Percentiles rank a stretch among this genome's conserved stretches.
phyloP scores from a whole-genome alignment of 1,140 invertebrate genomes.

The Ladona fulva region DNA sequence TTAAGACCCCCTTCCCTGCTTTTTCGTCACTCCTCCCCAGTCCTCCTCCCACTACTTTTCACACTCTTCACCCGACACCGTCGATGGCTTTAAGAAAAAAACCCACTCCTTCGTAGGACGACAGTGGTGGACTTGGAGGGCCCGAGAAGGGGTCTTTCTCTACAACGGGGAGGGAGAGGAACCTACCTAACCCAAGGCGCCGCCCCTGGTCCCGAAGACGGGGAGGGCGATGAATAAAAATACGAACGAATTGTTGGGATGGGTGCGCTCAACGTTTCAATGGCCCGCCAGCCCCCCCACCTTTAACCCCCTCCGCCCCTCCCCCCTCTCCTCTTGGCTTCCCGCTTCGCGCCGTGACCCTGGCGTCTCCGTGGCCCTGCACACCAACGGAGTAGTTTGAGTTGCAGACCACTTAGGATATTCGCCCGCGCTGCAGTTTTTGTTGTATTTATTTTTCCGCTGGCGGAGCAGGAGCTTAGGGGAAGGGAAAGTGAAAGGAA shows the following conservation, averaged over 20 bases:
- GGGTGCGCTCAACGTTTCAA: constrained; percentile 14
- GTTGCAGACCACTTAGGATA: constrained; percentile 4
- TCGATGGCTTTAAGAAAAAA: constrained; percentile 36
- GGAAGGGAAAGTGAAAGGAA: constrained; percentile 22
- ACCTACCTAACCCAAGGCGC: not conserved
- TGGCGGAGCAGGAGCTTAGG: constrained; percentile 13
- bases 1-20: constrained; percentile 25
- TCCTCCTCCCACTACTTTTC: constrained; percentile 26
- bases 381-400: not conserved
- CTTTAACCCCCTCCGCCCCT: not conserved
- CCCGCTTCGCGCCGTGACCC: constrained; percentile 7
- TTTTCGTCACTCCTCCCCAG: constrained; percentile 32
- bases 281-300: not conserved
- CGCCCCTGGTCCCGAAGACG: not conserved
- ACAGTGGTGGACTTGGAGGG: constrained; percentile 44
- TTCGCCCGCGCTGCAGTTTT: not conserved
- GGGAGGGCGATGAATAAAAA: not conserved
- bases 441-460: not conserved
- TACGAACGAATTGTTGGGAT: not conserved
- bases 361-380: not conserved
- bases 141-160: constrained; percentile 32
- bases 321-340: constrained; percentile 19
- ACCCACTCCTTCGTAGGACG: constrained; percentile 42
- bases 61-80: constrained; percentile 33
- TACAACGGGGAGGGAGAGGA: constrained; percentile 31